phyloP scores from a whole-genome alignment of 2,888 invertebrate genomes.

The Cataglyphis altisquamis region DNA sequence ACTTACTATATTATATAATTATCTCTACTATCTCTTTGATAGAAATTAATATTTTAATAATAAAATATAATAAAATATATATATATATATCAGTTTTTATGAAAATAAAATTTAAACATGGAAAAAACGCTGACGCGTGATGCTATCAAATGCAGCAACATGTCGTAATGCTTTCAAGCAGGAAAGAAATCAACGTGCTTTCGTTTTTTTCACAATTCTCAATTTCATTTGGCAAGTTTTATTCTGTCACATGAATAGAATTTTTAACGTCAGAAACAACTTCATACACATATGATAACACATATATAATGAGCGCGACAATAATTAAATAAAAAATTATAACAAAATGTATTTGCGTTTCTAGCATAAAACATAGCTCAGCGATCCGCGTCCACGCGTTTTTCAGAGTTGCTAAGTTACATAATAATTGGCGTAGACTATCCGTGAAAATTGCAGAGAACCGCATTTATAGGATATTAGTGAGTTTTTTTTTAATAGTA shows the following conservation, averaged over 20 bases:
- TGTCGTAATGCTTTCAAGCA: slow-evolving; percentile 13
- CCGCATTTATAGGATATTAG: slow-evolving; percentile 61
- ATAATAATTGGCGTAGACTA: slow-evolving; percentile 30
- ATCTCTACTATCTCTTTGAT: not conserved
- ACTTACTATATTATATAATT: not conserved
- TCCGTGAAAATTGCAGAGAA: slow-evolving; percentile 48
- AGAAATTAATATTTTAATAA: not conserved
- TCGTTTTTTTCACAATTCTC: slow-evolving; percentile 6
- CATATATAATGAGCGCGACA: slow-evolving; percentile 7
- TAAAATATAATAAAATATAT: not conserved
- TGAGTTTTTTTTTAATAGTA: slow-evolving; percentile 58
- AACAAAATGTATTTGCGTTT: slow-evolving; percentile 17
- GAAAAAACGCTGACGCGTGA: slow-evolving; percentile 30
- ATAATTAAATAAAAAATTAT: not conserved
- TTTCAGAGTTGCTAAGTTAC: slow-evolving; percentile 25
- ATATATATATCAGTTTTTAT: not conserved
- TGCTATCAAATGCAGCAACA: slow-evolving; percentile 28
- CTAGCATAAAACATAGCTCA: not conserved
- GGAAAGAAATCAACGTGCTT: slow-evolving; percentile 11
- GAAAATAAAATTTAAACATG: not conserved
- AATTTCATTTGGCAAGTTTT: not conserved
- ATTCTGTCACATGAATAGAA: not conserved
- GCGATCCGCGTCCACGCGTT: not conserved
- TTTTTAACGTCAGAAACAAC: not conserved
- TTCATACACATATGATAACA: too few species aligned